Conservation (phyloP, 1,140 invertebrate genomes). For the Conus betulinus region DNA sequence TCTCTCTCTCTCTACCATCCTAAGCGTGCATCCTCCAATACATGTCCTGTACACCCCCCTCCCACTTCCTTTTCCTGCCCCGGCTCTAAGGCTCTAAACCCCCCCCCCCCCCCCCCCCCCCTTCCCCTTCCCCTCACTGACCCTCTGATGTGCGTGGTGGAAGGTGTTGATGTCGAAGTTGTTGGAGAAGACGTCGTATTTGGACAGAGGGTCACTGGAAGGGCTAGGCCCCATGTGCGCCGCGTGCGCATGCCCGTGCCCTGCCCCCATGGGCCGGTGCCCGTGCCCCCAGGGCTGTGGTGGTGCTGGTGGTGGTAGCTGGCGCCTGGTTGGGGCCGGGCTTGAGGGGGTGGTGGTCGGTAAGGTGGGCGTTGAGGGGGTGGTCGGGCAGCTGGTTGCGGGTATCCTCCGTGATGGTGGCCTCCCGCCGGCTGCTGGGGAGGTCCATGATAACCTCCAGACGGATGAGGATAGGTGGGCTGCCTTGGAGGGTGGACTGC, state of each 20-base stretch:
- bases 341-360: not conserved
- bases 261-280: not conserved
- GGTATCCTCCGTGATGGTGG: too few relatives aligned
- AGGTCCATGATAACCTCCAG: too few relatives aligned
- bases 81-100: too few relatives aligned
- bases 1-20: too few relatives aligned
- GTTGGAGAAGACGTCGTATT: not conserved
- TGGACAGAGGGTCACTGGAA: not conserved
- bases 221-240: not conserved
- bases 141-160: not conserved
- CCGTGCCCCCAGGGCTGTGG: not conserved
- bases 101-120: too few relatives aligned
- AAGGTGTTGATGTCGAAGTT: not conserved
- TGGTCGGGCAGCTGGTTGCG: too few relatives aligned
- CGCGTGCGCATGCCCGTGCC: not conserved
- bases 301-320: not conserved
- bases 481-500: too few relatives aligned
- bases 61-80: too few relatives aligned
- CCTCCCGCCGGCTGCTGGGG: too few relatives aligned
- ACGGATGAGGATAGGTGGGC: too few relatives aligned
- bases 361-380: not conserved
- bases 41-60: too few relatives aligned
- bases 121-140: not conserved
- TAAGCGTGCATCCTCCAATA: too few relatives aligned
- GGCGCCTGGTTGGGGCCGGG: not conserved